Evolutionary conservation across 2,797 vertebrate species (phyloP).

Genomic region (Enteromius afrohamiltoni): DNA sequence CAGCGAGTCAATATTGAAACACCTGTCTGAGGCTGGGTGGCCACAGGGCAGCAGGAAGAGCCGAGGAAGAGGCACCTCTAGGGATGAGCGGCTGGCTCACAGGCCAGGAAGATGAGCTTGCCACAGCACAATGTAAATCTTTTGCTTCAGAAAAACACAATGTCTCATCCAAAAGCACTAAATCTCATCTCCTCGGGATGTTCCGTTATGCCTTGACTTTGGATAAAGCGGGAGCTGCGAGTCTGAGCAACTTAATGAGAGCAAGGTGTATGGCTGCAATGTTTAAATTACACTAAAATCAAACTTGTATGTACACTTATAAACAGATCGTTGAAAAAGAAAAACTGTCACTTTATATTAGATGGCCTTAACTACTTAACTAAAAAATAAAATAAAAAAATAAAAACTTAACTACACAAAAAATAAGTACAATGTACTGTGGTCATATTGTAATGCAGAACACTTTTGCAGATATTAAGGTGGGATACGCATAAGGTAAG

Average conservation of each 20-base stretch:
- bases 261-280: not conserved
- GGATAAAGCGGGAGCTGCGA: not conserved
- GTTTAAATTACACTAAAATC: constrained; percentile 6
- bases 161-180: not conserved
- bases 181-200: constrained; percentile 22
- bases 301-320: not conserved
- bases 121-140: constrained; percentile 18
- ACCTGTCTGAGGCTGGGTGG: constrained; percentile 66
- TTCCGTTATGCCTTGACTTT: constrained; percentile 10
- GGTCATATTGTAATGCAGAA: too few relatives aligned
- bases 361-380: too few relatives aligned
- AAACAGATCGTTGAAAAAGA: not conserved
- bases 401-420: not conserved
- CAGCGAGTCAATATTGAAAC: constrained; percentile 74
- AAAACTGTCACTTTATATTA: too few relatives aligned
- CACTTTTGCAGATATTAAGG: too few relatives aligned
- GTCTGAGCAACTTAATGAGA: constrained; percentile 1
- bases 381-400: too few relatives aligned
- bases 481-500: too few relatives aligned
- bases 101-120: constrained; percentile 32
- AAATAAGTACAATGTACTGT: too few relatives aligned
- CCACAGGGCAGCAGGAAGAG: constrained; percentile 51
- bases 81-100: not conserved
- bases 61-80: constrained; percentile 39
- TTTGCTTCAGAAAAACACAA: constrained; percentile 23